Percentiles rank a stretch among this genome's conserved stretches.
phyloP scores from a whole-genome alignment of 2,113 vertebrate species.

The Prietella phreatophila region DNA sequence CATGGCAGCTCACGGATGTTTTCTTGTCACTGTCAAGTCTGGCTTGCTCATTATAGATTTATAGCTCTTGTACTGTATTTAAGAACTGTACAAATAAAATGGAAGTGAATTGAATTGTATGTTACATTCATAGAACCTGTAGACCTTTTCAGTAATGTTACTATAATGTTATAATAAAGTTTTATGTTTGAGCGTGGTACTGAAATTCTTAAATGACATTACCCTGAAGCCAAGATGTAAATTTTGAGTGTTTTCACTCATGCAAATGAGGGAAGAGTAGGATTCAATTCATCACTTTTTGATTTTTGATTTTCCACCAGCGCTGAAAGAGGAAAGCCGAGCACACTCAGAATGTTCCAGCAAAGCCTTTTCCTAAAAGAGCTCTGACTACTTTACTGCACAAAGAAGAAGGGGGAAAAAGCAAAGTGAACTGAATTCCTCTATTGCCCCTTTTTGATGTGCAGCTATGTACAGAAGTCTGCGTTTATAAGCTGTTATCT shows the following conservation, averaged over 20 bases:
- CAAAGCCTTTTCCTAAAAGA: slow-evolving; percentile 8
- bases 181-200: not conserved
- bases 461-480: not conserved
- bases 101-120: not conserved
- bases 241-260: not conserved
- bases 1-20: not conserved
- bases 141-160: not conserved
- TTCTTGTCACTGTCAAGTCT: not conserved
- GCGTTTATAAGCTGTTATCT: not conserved
- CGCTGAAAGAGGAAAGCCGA: not conserved
- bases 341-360: not conserved
- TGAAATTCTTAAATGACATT: slow-evolving; percentile 23
- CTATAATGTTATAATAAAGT: not conserved
- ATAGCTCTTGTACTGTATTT: not conserved
- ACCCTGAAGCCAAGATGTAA: not conserved
- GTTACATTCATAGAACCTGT: not conserved
- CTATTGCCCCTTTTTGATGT: slow-evolving; percentile 10
- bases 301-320: slow-evolving; percentile 2
- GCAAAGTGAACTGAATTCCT: not conserved
- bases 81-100: not conserved
- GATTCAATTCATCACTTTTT: not conserved
- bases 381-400: not conserved
- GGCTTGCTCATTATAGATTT: not conserved
- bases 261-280: slow-evolving; percentile 5
- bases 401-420: not conserved